A percentile compares a stretch with the other conserved stretches of the same genome.
These are phyloP conservation scores for Andrena cerasifolii DNA, from an alignment of 1,140 invertebrate species.

Conservation along the genomic window DNA sequence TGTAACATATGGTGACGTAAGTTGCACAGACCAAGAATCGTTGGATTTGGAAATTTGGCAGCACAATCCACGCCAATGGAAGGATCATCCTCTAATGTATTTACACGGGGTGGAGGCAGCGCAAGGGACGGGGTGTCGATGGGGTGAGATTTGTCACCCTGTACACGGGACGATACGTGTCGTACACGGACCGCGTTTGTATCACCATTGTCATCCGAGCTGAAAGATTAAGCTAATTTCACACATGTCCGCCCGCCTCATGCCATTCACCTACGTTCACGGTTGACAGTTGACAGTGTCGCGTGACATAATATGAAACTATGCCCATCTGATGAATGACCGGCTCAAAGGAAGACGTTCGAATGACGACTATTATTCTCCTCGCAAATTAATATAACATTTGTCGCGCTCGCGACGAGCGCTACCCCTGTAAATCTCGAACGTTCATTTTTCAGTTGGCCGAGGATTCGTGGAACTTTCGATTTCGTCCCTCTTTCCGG, in stretches of 20 bases:
- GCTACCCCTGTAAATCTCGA: background rate
- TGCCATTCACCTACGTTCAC: conserved; percentile 48
- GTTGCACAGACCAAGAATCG: too few relatives aligned
- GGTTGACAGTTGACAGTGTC: conserved; percentile 63
- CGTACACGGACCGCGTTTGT: conserved; percentile 79
- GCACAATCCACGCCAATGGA: conserved; percentile 73
- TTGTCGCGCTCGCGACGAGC: background rate
- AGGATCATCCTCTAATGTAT: conserved; percentile 83
- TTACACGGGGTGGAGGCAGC: conserved; percentile 77
- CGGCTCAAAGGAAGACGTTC: conserved; percentile 35
- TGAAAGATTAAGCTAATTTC: conserved; percentile 83
- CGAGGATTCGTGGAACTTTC: background rate
- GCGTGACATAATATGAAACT: conserved; percentile 70
- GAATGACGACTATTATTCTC: conserved; percentile 45
- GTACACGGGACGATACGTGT: conserved; percentile 71
- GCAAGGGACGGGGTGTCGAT: conserved; percentile 64
- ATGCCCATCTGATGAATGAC: conserved; percentile 42
- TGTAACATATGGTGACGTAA: background rate
- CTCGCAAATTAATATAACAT: conserved; percentile 40
- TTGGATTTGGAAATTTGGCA: too few relatives aligned
- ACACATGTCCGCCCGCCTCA: conserved; percentile 81
- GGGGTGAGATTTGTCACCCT: conserved; percentile 81
- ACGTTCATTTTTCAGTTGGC: background rate
- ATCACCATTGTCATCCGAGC: conserved; percentile 82
- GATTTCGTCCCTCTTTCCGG: conserved; percentile 16